A percentile compares a stretch with the other conserved stretches of the same genome.
Conservation (phyloP, 2,797 vertebrate genomes). For the Sebastes taczanowskii region DNA sequence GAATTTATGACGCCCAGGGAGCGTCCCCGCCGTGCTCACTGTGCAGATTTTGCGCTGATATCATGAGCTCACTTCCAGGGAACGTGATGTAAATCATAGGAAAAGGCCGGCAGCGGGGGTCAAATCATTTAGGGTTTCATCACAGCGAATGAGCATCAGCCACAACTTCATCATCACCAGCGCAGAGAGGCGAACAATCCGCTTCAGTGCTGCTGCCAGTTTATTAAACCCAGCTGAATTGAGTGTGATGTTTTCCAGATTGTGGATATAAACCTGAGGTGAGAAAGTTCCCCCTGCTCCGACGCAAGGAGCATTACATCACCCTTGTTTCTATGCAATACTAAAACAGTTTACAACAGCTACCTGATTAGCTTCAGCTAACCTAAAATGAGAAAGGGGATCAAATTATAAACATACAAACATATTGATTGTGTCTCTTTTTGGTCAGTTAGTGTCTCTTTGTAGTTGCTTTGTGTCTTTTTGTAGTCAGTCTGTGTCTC, state of each 20-base stretch:
- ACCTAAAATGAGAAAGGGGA: neutral
- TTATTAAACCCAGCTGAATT: slow-evolving; percentile 39
- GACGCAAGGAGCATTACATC: slow-evolving; percentile 2
- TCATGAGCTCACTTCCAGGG: slow-evolving; percentile 52
- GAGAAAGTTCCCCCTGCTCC: slow-evolving; percentile 28
- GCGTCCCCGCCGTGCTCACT: slow-evolving; percentile 45
- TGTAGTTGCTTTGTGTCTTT: too few relatives aligned
- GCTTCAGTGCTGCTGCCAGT: slow-evolving; percentile 9
- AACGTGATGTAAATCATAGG: slow-evolving; percentile 58
- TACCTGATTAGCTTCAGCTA: slow-evolving; percentile 11
- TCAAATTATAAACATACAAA: neutral
- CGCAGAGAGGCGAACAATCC: slow-evolving; percentile 21
- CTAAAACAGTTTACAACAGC: slow-evolving; percentile 7
- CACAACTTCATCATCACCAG: slow-evolving; percentile 47
- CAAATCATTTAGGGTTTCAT: slow-evolving; percentile 72
- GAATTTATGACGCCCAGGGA: slow-evolving; percentile 60
- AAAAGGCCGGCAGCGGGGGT: slow-evolving; percentile 44
- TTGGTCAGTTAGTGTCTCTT: too few relatives aligned
- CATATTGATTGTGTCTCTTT: too few relatives aligned
- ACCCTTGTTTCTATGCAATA: neutral
- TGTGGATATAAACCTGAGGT: slow-evolving; percentile 42
- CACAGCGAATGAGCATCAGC: slow-evolving; percentile 35
- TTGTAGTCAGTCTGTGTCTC: too few relatives aligned
- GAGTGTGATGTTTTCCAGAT: slow-evolving; percentile 53
- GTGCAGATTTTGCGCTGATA: slow-evolving; percentile 71